A percentile compares a stretch with the other conserved stretches of the same genome.
Conservation (phyloP, 1,140 invertebrate species). For the Drosophila pandora region DNA sequence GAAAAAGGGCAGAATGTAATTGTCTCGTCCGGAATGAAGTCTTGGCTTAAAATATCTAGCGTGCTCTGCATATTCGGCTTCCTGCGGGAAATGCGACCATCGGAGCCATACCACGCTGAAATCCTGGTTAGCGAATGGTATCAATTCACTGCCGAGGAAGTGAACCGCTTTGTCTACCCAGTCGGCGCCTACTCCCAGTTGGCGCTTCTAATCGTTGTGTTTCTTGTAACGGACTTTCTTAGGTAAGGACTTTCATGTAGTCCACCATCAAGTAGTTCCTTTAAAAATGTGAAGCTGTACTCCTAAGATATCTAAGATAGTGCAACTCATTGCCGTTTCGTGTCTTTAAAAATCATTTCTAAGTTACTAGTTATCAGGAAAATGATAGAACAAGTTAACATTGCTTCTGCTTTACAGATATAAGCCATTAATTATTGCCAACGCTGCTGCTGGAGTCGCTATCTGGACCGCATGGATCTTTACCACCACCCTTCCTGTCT, state of each 20-base stretch:
- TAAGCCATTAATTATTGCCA: constrained; percentile 93
- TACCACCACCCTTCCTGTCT: constrained; percentile 86
- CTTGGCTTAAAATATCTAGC: constrained; percentile 87
- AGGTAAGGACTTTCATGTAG: constrained; percentile 74
- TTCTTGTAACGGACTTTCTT: constrained; percentile 91
- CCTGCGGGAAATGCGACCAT: constrained; percentile 91
- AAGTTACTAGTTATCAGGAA: neutral
- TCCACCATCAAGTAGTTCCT: too few relatives aligned
- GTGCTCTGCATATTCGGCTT: constrained; percentile 91
- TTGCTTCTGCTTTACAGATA: constrained; percentile 85
- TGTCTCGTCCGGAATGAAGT: constrained; percentile 31
- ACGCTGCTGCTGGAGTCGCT: constrained; percentile 88
- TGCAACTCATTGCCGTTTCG: neutral
- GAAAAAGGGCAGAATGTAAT: neutral
- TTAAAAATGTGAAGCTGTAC: too few relatives aligned
- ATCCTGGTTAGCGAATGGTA: constrained; percentile 88
- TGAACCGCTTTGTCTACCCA: constrained; percentile 88
- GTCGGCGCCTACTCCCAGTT: constrained; percentile 91
- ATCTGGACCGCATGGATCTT: constrained; percentile 90
- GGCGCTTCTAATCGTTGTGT: constrained; percentile 88
- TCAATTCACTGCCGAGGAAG: constrained; percentile 87
- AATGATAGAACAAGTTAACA: neutral
- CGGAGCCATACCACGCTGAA: constrained; percentile 90
- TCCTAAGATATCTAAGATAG: too few relatives aligned
- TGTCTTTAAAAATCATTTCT: too few relatives aligned